Evolutionary conservation across 2,113 vertebrate species (phyloP).

Genomic region (Pterophyllum scalare): DNA sequence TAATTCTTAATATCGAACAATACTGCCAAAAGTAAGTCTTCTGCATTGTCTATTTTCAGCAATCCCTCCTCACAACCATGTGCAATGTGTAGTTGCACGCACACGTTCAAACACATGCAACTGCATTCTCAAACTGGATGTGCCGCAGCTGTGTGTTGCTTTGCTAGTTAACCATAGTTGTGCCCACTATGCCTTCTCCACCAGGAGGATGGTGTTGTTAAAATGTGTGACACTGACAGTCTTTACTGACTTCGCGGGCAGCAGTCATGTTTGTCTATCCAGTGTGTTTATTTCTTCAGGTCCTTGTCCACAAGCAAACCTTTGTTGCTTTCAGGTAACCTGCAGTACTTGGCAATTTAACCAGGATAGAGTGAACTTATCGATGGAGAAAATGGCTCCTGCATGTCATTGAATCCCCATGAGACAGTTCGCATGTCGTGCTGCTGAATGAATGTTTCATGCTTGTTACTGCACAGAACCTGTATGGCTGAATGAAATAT

Average conservation of each 20-base stretch:
- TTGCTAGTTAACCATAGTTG: constrained; percentile 24
- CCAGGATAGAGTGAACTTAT: not conserved
- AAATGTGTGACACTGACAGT: not conserved
- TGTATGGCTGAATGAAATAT: constrained; percentile 8
- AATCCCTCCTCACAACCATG: not conserved
- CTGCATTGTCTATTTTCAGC: constrained; percentile 11
- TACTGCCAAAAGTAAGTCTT: not conserved
- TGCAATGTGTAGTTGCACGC: not conserved
- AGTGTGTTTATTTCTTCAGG: not conserved
- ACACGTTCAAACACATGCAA: not conserved
- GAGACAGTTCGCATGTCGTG: constrained; percentile 30
- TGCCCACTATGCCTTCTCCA: not conserved
- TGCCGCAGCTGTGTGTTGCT: not conserved
- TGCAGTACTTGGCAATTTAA: not conserved
- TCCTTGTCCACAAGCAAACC: not conserved
- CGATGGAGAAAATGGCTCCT: not conserved
- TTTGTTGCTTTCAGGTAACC: constrained; percentile 8
- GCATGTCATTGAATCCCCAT: constrained; percentile 7
- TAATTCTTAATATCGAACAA: constrained; percentile 3
- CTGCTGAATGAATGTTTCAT: constrained; percentile 19
- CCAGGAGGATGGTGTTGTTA: constrained; percentile 28
- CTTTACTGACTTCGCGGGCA: not conserved
- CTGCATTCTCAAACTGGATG: not conserved
- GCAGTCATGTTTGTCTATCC: not conserved
- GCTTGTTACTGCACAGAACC: constrained; percentile 8